These are phyloP conservation scores for Mallotus villosus DNA, from an alignment of 2,797 vertebrate species.

Conservation along the genomic window DNA sequence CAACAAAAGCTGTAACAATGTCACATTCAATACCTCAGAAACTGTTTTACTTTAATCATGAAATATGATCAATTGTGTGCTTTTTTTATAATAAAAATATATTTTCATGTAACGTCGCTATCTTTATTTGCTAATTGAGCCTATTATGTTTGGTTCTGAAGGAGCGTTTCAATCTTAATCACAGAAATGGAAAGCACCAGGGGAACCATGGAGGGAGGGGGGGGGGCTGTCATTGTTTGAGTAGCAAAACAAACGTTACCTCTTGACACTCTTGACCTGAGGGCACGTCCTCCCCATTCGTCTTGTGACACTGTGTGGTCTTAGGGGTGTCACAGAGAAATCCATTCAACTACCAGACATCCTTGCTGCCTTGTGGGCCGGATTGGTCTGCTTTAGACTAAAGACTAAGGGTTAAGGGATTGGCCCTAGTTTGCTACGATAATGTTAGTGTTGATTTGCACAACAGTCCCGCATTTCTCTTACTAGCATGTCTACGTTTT, in stretches of 20 bases:
- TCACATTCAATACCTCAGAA: slow-evolving; percentile 23
- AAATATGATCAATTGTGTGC: not conserved
- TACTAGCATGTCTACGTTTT: no score
- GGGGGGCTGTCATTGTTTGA: slow-evolving; percentile 46
- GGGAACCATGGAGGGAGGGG: slow-evolving; percentile 15
- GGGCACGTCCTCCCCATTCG: slow-evolving; percentile 48
- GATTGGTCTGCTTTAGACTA: not conserved
- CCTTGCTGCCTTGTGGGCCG: not conserved
- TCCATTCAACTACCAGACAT: slow-evolving; percentile 20
- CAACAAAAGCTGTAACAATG: slow-evolving; percentile 11
- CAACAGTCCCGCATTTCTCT: no score
- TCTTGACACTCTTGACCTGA: slow-evolving; percentile 43
- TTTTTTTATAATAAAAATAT: slow-evolving; percentile 38
- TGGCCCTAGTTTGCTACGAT: no score
- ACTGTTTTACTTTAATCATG: slow-evolving; percentile 16
- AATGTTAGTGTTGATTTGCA: no score
- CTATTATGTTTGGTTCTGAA: not conserved
- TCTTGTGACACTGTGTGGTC: slow-evolving; percentile 40
- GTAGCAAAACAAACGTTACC: slow-evolving; percentile 53
- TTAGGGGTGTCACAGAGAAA: slow-evolving; percentile 7
- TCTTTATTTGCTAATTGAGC: not conserved
- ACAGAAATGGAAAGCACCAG: slow-evolving; percentile 31
- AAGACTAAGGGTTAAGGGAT: no score
- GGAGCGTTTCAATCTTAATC: slow-evolving; percentile 1
- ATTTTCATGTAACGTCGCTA: slow-evolving; percentile 15